A percentile compares a stretch with the other conserved stretches of the same genome.
phyloP scores from a whole-genome alignment of 2,113 vertebrate genomes.

The Piprites chloris region DNA sequence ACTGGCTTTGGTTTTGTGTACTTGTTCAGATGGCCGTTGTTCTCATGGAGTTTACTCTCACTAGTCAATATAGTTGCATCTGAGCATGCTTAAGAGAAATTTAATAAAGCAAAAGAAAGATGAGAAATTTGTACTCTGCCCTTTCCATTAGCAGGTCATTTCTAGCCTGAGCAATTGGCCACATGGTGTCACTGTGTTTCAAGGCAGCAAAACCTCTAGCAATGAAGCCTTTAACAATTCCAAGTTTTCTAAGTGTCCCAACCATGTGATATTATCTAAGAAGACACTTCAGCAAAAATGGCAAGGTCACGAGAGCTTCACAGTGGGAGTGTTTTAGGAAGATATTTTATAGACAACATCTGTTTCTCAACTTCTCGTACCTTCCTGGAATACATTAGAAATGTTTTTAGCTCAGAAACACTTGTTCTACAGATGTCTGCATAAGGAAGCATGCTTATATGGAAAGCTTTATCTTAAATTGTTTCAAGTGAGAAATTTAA shows the following conservation, averaged over 20 bases:
- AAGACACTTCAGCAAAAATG: not conserved
- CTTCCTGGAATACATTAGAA: not conserved
- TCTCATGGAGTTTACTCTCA: not conserved
- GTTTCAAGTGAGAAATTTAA: not conserved
- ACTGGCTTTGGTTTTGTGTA: not conserved
- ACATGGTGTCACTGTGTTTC: slow-evolving; percentile 31
- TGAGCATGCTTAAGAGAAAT: not conserved
- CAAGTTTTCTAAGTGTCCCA: not conserved
- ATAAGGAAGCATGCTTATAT: not conserved
- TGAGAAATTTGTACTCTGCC: not conserved
- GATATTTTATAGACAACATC: not conserved
- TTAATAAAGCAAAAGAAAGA: not conserved
- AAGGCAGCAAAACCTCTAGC: not conserved
- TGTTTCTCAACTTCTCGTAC: not conserved
- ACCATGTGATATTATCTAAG: too few relatives aligned
- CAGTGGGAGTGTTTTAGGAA: not conserved
- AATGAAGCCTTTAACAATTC: not conserved
- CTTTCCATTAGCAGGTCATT: not conserved
- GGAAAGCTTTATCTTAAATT: not conserved
- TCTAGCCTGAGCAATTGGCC: not conserved
- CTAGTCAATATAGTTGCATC: not conserved
- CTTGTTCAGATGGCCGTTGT: not conserved
- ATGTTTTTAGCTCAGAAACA: not conserved
- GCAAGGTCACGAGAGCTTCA: not conserved
- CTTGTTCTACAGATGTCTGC: not conserved